Evolutionary conservation across 2,113 vertebrate genomes (phyloP).

Genomic region (Heterotis niloticus): DNA sequence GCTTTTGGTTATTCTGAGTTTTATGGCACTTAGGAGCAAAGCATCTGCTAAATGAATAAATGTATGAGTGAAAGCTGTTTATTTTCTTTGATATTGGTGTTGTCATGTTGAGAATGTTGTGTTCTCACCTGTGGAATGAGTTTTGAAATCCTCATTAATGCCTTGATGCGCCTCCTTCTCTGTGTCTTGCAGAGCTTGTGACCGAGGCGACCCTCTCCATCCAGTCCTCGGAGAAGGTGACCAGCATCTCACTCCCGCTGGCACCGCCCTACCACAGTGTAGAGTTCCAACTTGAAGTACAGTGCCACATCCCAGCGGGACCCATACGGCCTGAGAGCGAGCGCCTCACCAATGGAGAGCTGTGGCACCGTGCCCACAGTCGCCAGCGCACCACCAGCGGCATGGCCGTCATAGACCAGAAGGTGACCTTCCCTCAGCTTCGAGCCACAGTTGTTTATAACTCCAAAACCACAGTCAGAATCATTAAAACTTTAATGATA

Average conservation of each 20-base stretch:
- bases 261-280: constrained; percentile 84
- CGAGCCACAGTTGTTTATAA: no score
- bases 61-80: no score
- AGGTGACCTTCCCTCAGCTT: constrained; percentile 55
- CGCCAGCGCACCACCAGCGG: constrained; percentile 65
- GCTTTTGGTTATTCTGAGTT: no score
- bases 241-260: constrained; percentile 81
- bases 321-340: constrained; percentile 56
- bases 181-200: constrained; percentile 63
- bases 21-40: no score
- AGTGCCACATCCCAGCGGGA: constrained; percentile 80
- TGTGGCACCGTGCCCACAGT: constrained; percentile 65
- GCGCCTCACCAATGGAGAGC: constrained; percentile 68
- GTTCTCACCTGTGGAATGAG: no score
- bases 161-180: not conserved
- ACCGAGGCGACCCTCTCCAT: constrained; percentile 70
- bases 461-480: not conserved
- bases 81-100: no score
- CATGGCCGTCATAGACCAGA: constrained; percentile 83
- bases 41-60: no score
- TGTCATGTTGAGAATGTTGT: no score
- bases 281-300: constrained; percentile 87
- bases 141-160: no score
- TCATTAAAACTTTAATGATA: not conserved
- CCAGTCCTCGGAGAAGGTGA: constrained; percentile 90